A percentile compares a stretch with the other conserved stretches of the same genome.
These are phyloP conservation scores for Nannoperca australis DNA, from an alignment of 2,797 vertebrate genomes.

Conservation along the genomic window DNA sequence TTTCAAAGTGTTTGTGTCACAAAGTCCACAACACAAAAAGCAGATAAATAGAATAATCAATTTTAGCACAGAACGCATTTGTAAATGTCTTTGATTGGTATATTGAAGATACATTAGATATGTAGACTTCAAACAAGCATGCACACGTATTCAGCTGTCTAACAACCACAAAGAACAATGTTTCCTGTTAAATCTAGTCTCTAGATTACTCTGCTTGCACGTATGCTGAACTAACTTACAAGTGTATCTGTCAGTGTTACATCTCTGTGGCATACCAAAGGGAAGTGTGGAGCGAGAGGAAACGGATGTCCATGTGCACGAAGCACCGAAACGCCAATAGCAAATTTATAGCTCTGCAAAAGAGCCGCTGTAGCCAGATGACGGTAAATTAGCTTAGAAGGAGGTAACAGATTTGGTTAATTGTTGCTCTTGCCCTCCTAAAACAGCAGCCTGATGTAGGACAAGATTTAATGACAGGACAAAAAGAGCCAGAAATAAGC, in stretches of 20 bases:
- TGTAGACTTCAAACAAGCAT: not conserved
- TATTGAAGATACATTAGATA: not conserved
- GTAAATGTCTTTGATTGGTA: not conserved
- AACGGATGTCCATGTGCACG: conserved; percentile 23
- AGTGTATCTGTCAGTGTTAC: not conserved
- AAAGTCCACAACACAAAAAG: not conserved
- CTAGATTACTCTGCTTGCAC: not conserved
- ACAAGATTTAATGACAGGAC: conserved; percentile 44
- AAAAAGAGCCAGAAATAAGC: conserved; percentile 33
- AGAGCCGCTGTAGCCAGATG: conserved; percentile 28
- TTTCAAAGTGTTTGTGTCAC: not conserved
- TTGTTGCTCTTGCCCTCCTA: conserved; percentile 35
- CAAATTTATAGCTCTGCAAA: conserved; percentile 31
- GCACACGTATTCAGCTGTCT: not conserved
- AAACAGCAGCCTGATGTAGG: conserved; percentile 30
- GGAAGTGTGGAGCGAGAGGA: not conserved
- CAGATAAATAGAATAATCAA: not conserved
- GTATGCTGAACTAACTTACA: not conserved
- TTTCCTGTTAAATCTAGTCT: not conserved
- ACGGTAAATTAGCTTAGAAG: conserved; percentile 44
- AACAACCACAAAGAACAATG: not conserved
- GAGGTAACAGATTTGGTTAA: conserved; percentile 48
- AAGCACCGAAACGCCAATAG: conserved; percentile 11
- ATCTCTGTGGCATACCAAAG: not conserved
- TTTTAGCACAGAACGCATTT: not conserved